Evolutionary conservation across 2,113 vertebrate species (phyloP).

Genomic region (Callaeas wilsoni): DNA sequence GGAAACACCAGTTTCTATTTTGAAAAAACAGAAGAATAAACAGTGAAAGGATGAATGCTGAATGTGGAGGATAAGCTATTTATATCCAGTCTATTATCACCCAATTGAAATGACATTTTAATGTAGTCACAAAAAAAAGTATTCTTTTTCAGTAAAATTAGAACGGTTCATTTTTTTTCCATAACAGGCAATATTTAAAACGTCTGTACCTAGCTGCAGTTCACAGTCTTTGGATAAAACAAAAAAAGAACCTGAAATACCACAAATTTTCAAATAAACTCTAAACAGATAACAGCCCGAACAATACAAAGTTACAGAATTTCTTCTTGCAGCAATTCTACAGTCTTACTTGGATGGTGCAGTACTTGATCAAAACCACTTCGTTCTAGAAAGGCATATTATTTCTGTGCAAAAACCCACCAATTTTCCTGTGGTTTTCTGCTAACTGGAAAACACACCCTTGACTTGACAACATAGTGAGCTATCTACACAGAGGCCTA

Average conservation of each 20-base stretch:
- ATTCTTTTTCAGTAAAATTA: neutral
- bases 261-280: neutral
- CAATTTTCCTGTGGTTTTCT: neutral
- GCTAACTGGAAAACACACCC: neutral
- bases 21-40: neutral
- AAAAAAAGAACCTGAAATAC: neutral
- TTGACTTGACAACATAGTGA: neutral
- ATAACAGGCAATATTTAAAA: conserved; percentile 8
- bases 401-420: neutral
- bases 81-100: neutral
- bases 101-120: neutral
- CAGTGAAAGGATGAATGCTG: neutral
- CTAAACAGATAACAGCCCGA: neutral
- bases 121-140: neutral
- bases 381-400: neutral
- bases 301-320: neutral
- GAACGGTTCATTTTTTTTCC: conserved; percentile 21
- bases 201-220: neutral
- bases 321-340: neutral
- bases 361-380: neutral
- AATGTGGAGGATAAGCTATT: neutral
- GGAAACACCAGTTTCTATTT: neutral
- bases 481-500: neutral
- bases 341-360: neutral
- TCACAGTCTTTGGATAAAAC: neutral